Base-by-base conservation (phyloP, 1,140 invertebrate species). In the Ips typographus region DNA sequence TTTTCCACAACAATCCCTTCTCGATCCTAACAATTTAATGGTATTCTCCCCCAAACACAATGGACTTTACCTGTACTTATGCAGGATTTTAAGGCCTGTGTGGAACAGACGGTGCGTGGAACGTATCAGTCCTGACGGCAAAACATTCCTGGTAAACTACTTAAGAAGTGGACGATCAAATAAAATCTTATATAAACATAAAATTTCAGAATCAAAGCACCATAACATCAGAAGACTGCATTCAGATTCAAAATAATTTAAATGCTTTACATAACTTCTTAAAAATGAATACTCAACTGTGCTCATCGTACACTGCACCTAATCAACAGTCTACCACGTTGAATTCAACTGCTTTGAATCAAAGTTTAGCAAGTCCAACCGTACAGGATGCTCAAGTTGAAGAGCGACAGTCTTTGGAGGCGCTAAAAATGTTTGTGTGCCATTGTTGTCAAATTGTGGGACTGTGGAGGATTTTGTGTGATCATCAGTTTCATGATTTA, bases 401-500 rank as follows among this genome's bases (percentile, higher is more conserved):
- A 60, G 87, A 89, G 78, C 87, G 90, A 74, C 87, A 89, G 73
- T 95, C 94, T 0, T 80, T 97, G 40, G 87, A 90, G 67, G 87
- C 91, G 36, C 79, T 97, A 1, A 89, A 90, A 79, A 84, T 88
- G 44, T 89, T 96, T 72, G 86, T 96, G 39, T 87, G 85, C 65
- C 89, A 94, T 77, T 86, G 91, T 2, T 91, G 91, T 76, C 95
- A 99, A 83, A 92, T 97, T 73, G 82, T 98, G 43, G 93, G 92
- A 40, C 82, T 99, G n/a, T 97, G 95, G 94, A 92, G 92, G 77
- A 90, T 99, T 49, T 80, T 98, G 0, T 92, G 90, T 76, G 94
- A 98, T 77, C 95, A 98, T 81, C 91, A 96, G 77, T 92, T 98
- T 77, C 91, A 96, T 77, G 66, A 72, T 53, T 64, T 74, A 40